Evolutionary conservation across 2,113 vertebrate species (phyloP), one percentile per base, ranked within the genome.

Genomic region (Daphoenositta chrysoptera): DNA sequence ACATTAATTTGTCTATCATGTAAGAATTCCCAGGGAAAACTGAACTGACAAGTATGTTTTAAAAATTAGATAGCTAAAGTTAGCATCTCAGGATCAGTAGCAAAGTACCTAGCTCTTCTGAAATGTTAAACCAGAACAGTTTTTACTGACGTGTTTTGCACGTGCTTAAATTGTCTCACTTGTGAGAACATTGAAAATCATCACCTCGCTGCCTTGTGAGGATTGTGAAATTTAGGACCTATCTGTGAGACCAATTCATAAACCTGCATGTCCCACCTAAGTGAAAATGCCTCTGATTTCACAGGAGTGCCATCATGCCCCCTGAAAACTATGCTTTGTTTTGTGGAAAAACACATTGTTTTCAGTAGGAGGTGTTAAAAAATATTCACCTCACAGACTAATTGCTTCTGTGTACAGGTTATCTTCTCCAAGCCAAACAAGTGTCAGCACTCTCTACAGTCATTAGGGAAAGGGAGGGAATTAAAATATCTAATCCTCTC

Each of bases 401-500:
- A 93, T 72, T 27, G 3, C 87, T 87, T 91, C 65, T 89, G 28
- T 4, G 9, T 33, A 40, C 53, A 76, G 65, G 65, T 82, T 69
- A 68, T 89, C 71, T 65, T 90, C 45, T 61, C 21, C 77, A 65
- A 66, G 80, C 44, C 56, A 87, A 94, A 63, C 35, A 63, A 80
- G 69, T 79, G 81, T 93, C 94, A 95, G 87, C 91, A 87, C 18
- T 94, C 56, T 75, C 22, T 31, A 44, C 15, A 42, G 83, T 83
- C 83, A 63, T 81, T 82, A 95, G n/a, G 44, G n/a, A 79, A 90
- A 90, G 24, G 39, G 30, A 87, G 44, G 60, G 89, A 77, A 95
- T 94, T 95, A 92, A 93, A 90, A 54, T 71, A 73, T 6, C 61
- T 94, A 92, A 95, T 95, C 81, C 87, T 92, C 69, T 94, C 91